Percentiles rank a stretch among this genome's conserved stretches.
Evolutionary conservation across 2,888 invertebrate genomes (phyloP).

Genomic region (Tridacna gigas): DNA sequence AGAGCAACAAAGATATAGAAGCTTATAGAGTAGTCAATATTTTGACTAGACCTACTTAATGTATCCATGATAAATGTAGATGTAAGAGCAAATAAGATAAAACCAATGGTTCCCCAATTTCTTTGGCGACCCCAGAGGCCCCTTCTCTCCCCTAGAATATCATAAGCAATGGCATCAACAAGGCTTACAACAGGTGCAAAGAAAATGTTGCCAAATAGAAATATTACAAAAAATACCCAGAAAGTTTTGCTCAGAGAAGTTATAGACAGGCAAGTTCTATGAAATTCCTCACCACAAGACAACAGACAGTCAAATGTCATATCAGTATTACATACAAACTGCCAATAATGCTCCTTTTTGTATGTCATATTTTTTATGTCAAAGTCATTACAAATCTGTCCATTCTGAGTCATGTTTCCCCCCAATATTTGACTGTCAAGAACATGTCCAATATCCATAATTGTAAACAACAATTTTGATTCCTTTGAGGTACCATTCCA

Average conservation of each 20-base stretch:
- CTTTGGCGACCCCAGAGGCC: conserved; percentile 92
- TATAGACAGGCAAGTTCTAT: conserved; percentile 39
- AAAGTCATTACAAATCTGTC: conserved; percentile 67
- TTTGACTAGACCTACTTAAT: conserved; percentile 44
- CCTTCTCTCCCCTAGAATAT: conserved; percentile 90
- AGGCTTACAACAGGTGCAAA: conserved; percentile 94
- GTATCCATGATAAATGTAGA: conserved; percentile 80
- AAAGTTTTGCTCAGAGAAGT: conserved; percentile 85
- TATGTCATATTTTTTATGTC: conserved; percentile 72
- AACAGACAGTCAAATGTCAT: conserved; percentile 69
- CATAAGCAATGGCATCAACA: conserved; percentile 94
- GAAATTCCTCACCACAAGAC: conserved; percentile 54
- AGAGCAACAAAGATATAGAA: conserved; percentile 87
- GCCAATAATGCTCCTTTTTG: conserved; percentile 64
- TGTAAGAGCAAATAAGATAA: conserved; percentile 86
- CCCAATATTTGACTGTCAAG: conserved; percentile 37
- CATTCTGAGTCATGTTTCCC: conserved; percentile 21
- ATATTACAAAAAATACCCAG: conserved; percentile 92
- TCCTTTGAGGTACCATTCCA: conserved; percentile 51
- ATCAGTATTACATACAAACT: conserved; percentile 73
- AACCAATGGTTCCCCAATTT: conserved; percentile 95
- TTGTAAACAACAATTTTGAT: conserved; percentile 30
- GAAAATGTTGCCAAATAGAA: conserved; percentile 93
- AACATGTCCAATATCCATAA: conserved; percentile 42
- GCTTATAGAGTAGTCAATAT: conserved; percentile 71